Base-by-base conservation (phyloP, 2,113 vertebrate genomes). In the Pelvicachromis taeniatus region DNA sequence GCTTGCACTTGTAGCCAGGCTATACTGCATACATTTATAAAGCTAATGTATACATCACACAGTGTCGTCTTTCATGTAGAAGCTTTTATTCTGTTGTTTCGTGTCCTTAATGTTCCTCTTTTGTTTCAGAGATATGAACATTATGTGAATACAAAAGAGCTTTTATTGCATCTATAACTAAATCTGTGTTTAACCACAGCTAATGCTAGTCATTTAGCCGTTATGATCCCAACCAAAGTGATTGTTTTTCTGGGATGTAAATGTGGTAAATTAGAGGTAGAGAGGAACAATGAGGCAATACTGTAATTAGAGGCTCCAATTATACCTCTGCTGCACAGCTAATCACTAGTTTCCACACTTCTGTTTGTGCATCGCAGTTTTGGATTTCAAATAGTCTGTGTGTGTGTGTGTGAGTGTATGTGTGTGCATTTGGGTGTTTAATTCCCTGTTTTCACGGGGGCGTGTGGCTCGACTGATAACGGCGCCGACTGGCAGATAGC, bases 181-280 rank as follows among this genome's bases (percentile, higher is more conserved):
- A 63, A 85, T 42, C 61, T 83, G 83, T 83, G 78, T 90, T 89
- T 21, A 84, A 77, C 78, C 45, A 86, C 29, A 40, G 82, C 65
- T 87, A 38, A 63, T 77, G 77, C 63, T 80, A 68, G 26, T 87
- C 29, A 23, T 58, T 86, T 83, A 82, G 63, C 56, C 82, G 68
- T 82, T 87, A 81, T 31, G 77, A 89, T 83, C 83, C 83, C 80
- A 83, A 91, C 91, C 89, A 91, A 92, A 93, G 91, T 84, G 78
- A 85, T 86, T 91, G 85, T 91, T 90, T 91, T 91, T 70, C 73
- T 85, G 78, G 89, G 89, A 87, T 89, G 81, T 91, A 90, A 93
- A 91, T 92, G 91, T 84, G 89, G 87, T 90, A 84, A 91, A 93
- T 92, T 94, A 94, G 85, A 87, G 82, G 80, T 91, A 92, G 89